These are phyloP conservation scores for Atopsyche davidsoni DNA, from an alignment of 1,140 invertebrate species.

Conservation along the genomic window DNA sequence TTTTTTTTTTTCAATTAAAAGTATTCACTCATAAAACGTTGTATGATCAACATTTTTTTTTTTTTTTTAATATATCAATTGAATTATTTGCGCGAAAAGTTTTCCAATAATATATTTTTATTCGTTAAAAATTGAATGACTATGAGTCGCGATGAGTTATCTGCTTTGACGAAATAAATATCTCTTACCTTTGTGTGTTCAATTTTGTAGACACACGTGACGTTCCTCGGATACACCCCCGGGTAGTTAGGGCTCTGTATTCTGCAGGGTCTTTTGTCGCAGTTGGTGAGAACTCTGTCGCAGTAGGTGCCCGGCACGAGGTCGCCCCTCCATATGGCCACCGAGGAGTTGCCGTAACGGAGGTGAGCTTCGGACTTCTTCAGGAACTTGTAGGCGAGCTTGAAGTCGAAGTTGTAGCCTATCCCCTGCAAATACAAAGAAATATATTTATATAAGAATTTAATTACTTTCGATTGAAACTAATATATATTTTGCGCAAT, in stretches of 20 bases:
- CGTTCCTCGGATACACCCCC: slow-evolving; percentile 77
- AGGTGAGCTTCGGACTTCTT: slow-evolving; percentile 65
- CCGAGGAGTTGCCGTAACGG: slow-evolving; percentile 67
- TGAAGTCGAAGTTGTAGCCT: slow-evolving; percentile 77
- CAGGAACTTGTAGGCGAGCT: slow-evolving; percentile 75
- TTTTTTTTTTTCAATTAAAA: no score
- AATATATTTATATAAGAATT: slow-evolving; percentile 7
- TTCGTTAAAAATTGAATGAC: no score
- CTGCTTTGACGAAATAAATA: background rate
- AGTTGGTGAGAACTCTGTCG: slow-evolving; percentile 68
- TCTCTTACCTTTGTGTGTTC: slow-evolving; percentile 53
- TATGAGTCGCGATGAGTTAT: background rate
- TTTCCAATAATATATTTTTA: no score
- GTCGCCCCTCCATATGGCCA: slow-evolving; percentile 64
- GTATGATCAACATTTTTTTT: no score
- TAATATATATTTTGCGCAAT: no score
- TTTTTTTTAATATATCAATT: no score
- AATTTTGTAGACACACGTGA: slow-evolving; percentile 74
- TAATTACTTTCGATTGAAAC: no score
- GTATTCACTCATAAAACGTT: no score
- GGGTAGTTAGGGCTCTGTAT: slow-evolving; percentile 83
- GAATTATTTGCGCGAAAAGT: no score
- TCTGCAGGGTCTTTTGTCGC: slow-evolving; percentile 58
- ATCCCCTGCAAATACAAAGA: slow-evolving; percentile 51
- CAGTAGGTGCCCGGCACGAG: slow-evolving; percentile 67